Conservation (phyloP, 2,797 vertebrate genomes). For the Peromyscus eremicus region DNA sequence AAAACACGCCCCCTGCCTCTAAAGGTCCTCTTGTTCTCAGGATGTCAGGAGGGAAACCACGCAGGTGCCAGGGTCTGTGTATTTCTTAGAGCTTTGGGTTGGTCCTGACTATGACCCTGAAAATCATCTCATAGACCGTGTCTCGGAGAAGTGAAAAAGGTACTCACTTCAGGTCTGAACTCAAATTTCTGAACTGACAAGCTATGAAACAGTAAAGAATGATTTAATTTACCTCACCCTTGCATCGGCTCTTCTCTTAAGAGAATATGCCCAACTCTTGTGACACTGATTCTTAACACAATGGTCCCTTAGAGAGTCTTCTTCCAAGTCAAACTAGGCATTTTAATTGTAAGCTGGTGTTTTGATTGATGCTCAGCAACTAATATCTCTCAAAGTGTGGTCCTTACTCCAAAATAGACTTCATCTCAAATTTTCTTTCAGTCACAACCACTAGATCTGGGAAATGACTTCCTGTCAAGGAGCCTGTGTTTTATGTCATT, state of each 20-base stretch:
- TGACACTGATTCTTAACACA: conserved; percentile 30
- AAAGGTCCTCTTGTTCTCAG: background rate
- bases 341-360: conserved; percentile 62
- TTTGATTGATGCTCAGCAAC: conserved; percentile 57
- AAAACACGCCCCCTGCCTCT: background rate
- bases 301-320: conserved; percentile 47
- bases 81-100: background rate
- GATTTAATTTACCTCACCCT: conserved; percentile 6
- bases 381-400: conserved; percentile 33
- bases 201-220: conserved; percentile 6
- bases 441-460: background rate
- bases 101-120: background rate
- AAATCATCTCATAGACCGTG: background rate
- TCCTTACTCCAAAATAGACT: conserved; percentile 22
- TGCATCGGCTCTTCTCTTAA: background rate
- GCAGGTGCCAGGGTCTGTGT: background rate
- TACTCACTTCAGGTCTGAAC: background rate
- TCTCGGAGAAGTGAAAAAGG: background rate
- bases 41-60: background rate
- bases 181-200: conserved; percentile 22
- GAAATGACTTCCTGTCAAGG: conserved; percentile 17
- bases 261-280: background rate
- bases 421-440: conserved; percentile 65
- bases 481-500: background rate
- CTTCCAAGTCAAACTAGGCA: conserved; percentile 26